Evolutionary conservation across 2,888 invertebrate genomes (phyloP).

Genomic region (Falcaria lacertinaria): DNA sequence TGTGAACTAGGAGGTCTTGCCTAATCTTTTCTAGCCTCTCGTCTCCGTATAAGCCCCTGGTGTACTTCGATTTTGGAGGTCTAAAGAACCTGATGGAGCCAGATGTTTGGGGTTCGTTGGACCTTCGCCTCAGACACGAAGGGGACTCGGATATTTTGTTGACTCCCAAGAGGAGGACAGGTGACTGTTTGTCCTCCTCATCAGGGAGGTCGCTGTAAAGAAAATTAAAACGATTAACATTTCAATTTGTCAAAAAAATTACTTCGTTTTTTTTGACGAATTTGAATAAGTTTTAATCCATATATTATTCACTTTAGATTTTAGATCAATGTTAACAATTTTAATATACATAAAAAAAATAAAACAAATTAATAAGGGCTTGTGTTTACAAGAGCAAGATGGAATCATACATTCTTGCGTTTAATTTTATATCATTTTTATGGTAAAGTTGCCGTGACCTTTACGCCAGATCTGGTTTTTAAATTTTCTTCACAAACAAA

Average conservation of each 20-base stretch:
- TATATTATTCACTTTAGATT: too few relatives aligned
- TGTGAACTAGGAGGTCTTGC: constrained; percentile 65
- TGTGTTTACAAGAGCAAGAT: too few relatives aligned
- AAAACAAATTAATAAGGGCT: too few relatives aligned
- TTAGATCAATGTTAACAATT: too few relatives aligned
- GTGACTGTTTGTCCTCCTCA: constrained; percentile 79
- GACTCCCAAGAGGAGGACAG: constrained; percentile 81
- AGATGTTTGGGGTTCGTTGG: constrained; percentile 56
- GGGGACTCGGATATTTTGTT: constrained; percentile 78
- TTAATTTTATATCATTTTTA: too few relatives aligned
- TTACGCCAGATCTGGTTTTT: too few relatives aligned
- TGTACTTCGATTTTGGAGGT: constrained; percentile 69
- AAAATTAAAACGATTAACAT: constrained; percentile 10
- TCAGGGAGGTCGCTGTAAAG: constrained; percentile 81
- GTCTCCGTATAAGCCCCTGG: constrained; percentile 66
- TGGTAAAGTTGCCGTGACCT: too few relatives aligned
- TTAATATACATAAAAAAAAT: too few relatives aligned
- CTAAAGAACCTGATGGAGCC: constrained; percentile 69
- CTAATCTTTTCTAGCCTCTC: constrained; percentile 69
- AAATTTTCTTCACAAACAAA: too few relatives aligned
- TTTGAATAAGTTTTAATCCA: too few relatives aligned
- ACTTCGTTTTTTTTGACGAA: neutral
- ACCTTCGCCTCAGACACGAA: constrained; percentile 57
- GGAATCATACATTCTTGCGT: too few relatives aligned
- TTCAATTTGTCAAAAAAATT: constrained; percentile 1